Base-by-base conservation (phyloP, 2,888 invertebrate genomes). In the Belgica antarctica region DNA sequence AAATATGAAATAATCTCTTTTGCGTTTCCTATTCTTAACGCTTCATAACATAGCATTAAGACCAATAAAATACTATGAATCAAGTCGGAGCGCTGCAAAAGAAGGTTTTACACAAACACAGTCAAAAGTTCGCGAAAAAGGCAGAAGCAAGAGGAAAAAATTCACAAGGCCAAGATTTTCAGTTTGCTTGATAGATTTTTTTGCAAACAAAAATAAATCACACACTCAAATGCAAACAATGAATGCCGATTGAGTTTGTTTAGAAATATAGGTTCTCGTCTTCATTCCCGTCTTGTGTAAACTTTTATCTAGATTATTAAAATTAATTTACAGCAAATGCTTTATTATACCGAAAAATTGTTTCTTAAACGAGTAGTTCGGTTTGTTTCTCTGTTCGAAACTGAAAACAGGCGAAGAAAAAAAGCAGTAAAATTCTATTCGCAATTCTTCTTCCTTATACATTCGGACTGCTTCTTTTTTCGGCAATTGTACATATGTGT, bases 131-230 rank as follows among this genome's bases (percentile, higher is more conserved):
- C 17, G 12, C 22, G 19, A 24, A 63, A 36, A 22, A 31, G 24
- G 27, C 22, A 27, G 5, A 65, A 65, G 41, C 25, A 47, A 65
- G 46, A 65, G 47, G 12, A 47, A 15, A 46, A 65, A 65, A 25
- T 31, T 31, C 27, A 57, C 68, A 68, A 68, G 68, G 68, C 68
- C 68, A 68, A 68, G 47, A 31, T 61, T 61, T 61, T 62, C 34
- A 31, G 19, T 28, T 62, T 34, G 22, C 36, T 31, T 62, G 34
- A 22, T 46, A 41, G 36, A 41, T 65, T 27, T 46, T 24, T 46
- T 65, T 46, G 65, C 65, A n/a, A 65, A 65, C 24, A 41, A 36
- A 65, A 47, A 65, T 65, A 65, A 65, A 65, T 65, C 65, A 65
- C 47, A 65, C 47, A 47, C 47, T 47, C 10, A 46, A 41, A 36